Base-by-base conservation (phyloP, 2,797 vertebrate species). In the Argyrosomus regius region DNA sequence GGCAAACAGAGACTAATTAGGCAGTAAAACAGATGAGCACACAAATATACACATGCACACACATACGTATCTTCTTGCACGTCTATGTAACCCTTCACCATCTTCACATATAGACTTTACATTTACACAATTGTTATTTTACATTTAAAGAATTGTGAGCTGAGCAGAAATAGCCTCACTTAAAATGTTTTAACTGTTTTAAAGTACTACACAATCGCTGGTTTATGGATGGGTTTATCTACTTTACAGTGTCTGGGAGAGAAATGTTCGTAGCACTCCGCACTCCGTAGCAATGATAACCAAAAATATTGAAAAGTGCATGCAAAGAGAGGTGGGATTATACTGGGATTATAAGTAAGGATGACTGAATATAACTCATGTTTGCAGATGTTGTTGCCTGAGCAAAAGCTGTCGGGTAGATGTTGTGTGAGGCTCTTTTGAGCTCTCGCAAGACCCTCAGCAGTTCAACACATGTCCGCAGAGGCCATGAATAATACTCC, bases 1-100 rank as follows among this genome's bases (percentile, higher is more conserved):
- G 64, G 92, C 80, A 86, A 88, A 92, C 84, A 80, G 68, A 81
- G 75, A 74, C 75, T 88, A 90, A 92, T 89, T 85, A 87, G 83
- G 82, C 84, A 87, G 85, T 74, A 77, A 87, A 88, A 90, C 53
- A 87, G 70, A 81, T 75, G 75, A 73, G 78, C 62, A 71, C 50
- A 77, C 73, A 71, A 18, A 26, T 24, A 75, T 43, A 77, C 60
- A 59, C 45, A 52, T 24, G 6, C 61, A 68, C 61, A 48, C 71
- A 67, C 35, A 41, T 41, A 80, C 31, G 43, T 67, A 60, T 6
- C 1, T 43, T 14, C 54, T 26, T 48, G 39, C 48, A 13, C 1
- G 1, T 43, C 72, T 76, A 54, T 61, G 53, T 39, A 39, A 39
- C 35, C 9, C 35, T 9, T 39, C 8, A 9, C 35, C 35, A 3